Base-by-base conservation (phyloP, 2,888 invertebrate species). In the Synanthedon tipuliformis region DNA sequence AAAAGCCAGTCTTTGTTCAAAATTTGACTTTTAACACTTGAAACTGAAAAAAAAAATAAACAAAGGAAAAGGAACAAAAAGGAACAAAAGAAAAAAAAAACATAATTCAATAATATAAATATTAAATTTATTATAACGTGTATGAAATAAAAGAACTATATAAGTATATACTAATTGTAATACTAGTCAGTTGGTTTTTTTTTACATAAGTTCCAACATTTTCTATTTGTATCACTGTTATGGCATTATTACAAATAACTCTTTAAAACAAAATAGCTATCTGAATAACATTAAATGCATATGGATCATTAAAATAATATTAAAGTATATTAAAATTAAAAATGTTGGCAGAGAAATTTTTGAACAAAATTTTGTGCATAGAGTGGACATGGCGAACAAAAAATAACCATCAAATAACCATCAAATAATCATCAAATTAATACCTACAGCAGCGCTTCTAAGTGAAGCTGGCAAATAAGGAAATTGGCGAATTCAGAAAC, bases 111-210 rank as follows among this genome's bases (percentile, higher is more conserved):
- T 86, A 88, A 88, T 88, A 87, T 88, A 88, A 88, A 88, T 88
- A 88, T 88, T 88, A 83, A 81, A 84, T 88, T 88, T 88, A 88
- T 88, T 87, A 88, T 82, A 88, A 87, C 85, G 81, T 88, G 84
- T 81, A 81, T 84, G 81, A 81, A 86, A 85, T 86, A 85, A 77
- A 85, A 86, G 85, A 85, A 84, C 81, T 83, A 83, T 82, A 81
- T 79, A n/a, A n/a, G n/a, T n/a, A 82, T 34, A 34, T 83, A 81
- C 84, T 84, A 82, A 84, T 83, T 81, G 82, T 83, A 84, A 84
- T 85, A 87, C 81, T 86, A 83, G 7, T 81, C 79, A 81, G 81
- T 83, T n/a, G 4, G 1, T 45, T 45, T n/a, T 45, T 45, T 45
- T 45, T 82, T 83, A 81, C 79, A 84, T 81, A 81, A 81, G 74